Base-by-base conservation (phyloP, 1,140 invertebrate species). In the Papilio dardanus region DNA sequence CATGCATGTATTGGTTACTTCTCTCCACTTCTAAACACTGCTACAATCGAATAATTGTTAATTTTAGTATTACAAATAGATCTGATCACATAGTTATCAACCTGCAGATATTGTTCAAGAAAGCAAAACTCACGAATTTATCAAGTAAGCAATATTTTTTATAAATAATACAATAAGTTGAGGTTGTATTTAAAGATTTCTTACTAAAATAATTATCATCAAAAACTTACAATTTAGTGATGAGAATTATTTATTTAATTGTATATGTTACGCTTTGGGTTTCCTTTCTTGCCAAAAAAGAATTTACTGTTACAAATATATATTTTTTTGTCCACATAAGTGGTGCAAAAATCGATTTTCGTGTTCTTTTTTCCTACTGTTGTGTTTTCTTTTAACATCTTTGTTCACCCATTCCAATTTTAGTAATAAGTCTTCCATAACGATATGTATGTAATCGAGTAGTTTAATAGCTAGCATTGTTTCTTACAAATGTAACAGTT, bases 51-150 rank as follows among this genome's bases (percentile, higher is more conserved):
- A 73, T 73, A 58, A 42, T 24, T 75, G 31, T 35, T 40, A 54
- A 75, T 75, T 40, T 31, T 74, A 79, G 81, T 80, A 82, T 82
- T 82, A 79, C 74, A 50, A 28, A 76, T 77, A 79, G 81, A 83
- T 83, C 81, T 83, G 81, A 83, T 30, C 35, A 10, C 54, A 62
- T 14, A 62, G 8, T 10, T 10, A 54, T 30, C 2, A 62, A 10
- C 24, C 54, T 30, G 24, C 12, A 62, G 24, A 62, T 62, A 28
- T 62, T 21, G 19, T 24, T 54, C 10, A 24, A 54, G 10, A 12
- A 24, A 21, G 21, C 14, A 54, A 54, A 54, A 24, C 10, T 24
- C 3, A 12, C 24, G 7, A 54, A 54, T 54, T 54, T 24, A 54
- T 7, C 14, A 54, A 54, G 2, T 4, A 62, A 62, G 54, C 54